Conservation (phyloP, 2,888 invertebrate genomes). For the Prenolepis imparis region DNA sequence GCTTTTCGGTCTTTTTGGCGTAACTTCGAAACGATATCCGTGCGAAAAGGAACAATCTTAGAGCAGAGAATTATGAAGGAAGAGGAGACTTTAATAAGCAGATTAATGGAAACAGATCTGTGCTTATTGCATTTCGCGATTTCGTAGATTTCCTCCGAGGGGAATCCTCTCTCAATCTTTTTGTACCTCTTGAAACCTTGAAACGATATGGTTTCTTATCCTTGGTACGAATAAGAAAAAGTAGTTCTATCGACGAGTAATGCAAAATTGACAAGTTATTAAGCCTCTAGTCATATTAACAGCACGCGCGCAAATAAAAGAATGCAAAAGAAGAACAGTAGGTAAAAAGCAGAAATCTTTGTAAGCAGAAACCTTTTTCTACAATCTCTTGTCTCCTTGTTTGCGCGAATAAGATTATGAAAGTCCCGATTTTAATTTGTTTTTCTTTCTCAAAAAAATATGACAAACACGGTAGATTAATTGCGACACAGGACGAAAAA, state of each 20-base stretch:
- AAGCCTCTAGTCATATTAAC: conserved; percentile 83
- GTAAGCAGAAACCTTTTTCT: conserved; percentile 47
- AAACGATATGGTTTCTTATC: conserved; percentile 75
- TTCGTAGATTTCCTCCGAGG: conserved; percentile 61
- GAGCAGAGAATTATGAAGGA: conserved; percentile 64
- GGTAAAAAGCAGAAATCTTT: conserved; percentile 49
- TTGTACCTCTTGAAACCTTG: conserved; percentile 78
- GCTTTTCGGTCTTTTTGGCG: conserved; percentile 10
- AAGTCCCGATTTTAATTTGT: conserved; percentile 51
- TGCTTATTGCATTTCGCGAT: conserved; percentile 75
- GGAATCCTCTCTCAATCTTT: conserved; percentile 59
- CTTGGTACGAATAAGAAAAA: conserved; percentile 69
- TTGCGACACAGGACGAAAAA: conserved; percentile 57
- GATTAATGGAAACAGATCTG: conserved; percentile 71
- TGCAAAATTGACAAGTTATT: conserved; percentile 78
- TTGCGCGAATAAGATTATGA: conserved; percentile 55
- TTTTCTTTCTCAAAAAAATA: conserved; percentile 42
- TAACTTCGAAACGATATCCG: conserved; percentile 17
- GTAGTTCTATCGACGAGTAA: conserved; percentile 68
- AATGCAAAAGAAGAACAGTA: conserved; percentile 45
- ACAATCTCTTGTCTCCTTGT: conserved; percentile 30
- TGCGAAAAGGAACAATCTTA: conserved; percentile 34
- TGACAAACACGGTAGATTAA: conserved; percentile 47
- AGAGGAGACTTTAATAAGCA: conserved; percentile 54
- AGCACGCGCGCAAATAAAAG: conserved; percentile 58